Evolutionary conservation across 2,113 vertebrate species (phyloP).

Genomic region (Brachirus orientalis): DNA sequence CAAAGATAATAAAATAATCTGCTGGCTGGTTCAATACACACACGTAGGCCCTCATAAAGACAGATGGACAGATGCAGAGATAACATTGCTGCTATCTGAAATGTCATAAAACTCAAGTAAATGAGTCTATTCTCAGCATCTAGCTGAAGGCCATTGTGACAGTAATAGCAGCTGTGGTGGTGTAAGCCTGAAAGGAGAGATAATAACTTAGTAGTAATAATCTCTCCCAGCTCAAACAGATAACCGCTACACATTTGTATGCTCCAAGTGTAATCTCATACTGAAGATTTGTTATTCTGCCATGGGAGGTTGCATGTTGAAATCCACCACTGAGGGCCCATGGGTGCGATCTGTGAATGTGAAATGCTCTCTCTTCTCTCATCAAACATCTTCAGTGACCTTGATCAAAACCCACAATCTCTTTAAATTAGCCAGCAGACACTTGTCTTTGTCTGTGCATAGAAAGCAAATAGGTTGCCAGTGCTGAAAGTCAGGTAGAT

Average conservation of each 20-base stretch:
- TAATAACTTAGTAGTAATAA: slow-evolving; percentile 68
- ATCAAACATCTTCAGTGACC: slow-evolving; percentile 1
- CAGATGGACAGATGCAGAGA: slow-evolving; percentile 61
- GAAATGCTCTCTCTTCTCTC: background rate
- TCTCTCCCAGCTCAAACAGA: slow-evolving; percentile 55
- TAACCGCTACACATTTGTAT: slow-evolving; percentile 55
- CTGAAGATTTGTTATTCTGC: slow-evolving; percentile 14
- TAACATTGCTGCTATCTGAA: slow-evolving; percentile 70
- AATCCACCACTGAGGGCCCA: slow-evolving; percentile 26
- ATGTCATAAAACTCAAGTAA: slow-evolving; percentile 75
- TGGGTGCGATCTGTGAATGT: slow-evolving; percentile 11
- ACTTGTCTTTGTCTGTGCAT: background rate
- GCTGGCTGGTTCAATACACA: slow-evolving; percentile 22
- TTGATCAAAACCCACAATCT: slow-evolving; percentile 15
- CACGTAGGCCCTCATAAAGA: slow-evolving; percentile 37
- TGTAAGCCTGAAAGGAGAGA: slow-evolving; percentile 54
- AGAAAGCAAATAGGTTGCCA: slow-evolving; percentile 9
- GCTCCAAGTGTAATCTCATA: slow-evolving; percentile 25
- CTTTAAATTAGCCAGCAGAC: background rate
- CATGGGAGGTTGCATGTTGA: slow-evolving; percentile 46
- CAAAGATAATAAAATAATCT: slow-evolving; percentile 64
- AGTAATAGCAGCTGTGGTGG: slow-evolving; percentile 52
- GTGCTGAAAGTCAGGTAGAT: too few species aligned
- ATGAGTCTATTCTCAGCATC: slow-evolving; percentile 63
- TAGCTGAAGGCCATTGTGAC: slow-evolving; percentile 58